Evolutionary conservation across 1,140 invertebrate genomes (phyloP).

Genomic region (Mesaphorura yosii): DNA sequence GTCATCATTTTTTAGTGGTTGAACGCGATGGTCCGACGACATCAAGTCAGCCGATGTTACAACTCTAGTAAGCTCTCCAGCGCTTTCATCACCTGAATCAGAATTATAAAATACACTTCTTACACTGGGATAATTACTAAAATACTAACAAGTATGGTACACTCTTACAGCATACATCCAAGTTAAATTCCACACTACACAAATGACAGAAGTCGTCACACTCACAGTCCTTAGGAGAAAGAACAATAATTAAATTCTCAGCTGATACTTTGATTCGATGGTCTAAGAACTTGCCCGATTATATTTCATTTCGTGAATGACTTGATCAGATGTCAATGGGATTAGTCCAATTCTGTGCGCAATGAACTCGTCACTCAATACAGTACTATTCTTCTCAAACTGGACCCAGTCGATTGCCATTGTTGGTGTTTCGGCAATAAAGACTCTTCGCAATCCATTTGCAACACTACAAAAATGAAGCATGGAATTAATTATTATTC

Average conservation of each 20-base stretch:
- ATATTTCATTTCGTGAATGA: slow-evolving; percentile 67
- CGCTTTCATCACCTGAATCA: too few species aligned
- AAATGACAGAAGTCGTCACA: slow-evolving; percentile 94
- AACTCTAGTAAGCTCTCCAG: slow-evolving; percentile 80
- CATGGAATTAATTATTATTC: too few species aligned
- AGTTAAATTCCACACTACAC: slow-evolving; percentile 93
- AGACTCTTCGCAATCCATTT: slow-evolving; percentile 89
- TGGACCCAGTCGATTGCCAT: slow-evolving; percentile 99
- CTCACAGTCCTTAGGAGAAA: slow-evolving; percentile 63
- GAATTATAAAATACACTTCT: too few species aligned
- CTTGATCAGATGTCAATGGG: slow-evolving; percentile 90
- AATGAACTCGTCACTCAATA: slow-evolving; percentile 96
- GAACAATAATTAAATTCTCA: too few species aligned
- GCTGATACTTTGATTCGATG: not conserved
- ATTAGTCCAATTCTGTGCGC: slow-evolving; percentile 95
- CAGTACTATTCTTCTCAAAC: slow-evolving; percentile 94
- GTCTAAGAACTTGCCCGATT: slow-evolving; percentile 45
- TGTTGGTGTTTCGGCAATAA: slow-evolving; percentile 95
- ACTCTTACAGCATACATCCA: slow-evolving; percentile 97
- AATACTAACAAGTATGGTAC: too few species aligned
- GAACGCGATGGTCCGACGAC: slow-evolving; percentile 75
- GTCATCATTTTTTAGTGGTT: slow-evolving; percentile 82
- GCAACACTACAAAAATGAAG: slow-evolving; percentile 83
- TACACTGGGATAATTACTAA: too few species aligned
- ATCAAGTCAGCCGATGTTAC: slow-evolving; percentile 96